phyloP scores from a whole-genome alignment of 2,113 vertebrate species.

The Zosterops pallidus region DNA sequence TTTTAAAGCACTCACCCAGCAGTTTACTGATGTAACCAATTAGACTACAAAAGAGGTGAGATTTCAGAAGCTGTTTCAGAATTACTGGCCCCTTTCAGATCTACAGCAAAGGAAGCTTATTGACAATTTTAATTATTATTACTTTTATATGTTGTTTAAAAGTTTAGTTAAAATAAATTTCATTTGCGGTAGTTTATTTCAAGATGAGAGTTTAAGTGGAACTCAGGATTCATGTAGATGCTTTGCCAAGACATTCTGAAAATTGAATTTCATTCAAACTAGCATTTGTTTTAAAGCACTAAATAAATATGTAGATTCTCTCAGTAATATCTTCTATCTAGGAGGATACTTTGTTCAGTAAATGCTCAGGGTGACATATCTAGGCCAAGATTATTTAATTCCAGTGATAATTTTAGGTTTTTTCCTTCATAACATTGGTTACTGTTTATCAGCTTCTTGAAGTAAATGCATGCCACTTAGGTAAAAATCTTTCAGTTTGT shows the following conservation, averaged over 20 bases:
- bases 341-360: background rate
- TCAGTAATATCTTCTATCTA: background rate
- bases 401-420: background rate
- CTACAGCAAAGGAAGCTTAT: background rate
- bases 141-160: background rate
- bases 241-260: background rate
- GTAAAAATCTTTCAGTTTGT: background rate
- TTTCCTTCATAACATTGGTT: background rate
- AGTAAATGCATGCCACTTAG: fast-evolving
- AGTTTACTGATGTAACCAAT: conserved; percentile 67
- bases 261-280: background rate
- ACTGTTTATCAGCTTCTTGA: background rate
- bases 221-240: background rate
- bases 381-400: background rate
- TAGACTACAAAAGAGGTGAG: conserved; percentile 63
- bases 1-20: conserved; percentile 58
- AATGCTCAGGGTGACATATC: background rate
- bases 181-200: conserved; percentile 1
- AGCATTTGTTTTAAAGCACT: background rate
- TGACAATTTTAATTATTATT: conserved; percentile 4
- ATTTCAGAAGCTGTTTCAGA: conserved; percentile 37
- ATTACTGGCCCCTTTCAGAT: background rate
- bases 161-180: conserved; percentile 4
- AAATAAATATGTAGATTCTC: background rate
- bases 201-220: background rate